Evolutionary conservation across 2,888 invertebrate species (phyloP), one percentile per base, ranked within the genome.

Genomic region (Timandra comae): DNA sequence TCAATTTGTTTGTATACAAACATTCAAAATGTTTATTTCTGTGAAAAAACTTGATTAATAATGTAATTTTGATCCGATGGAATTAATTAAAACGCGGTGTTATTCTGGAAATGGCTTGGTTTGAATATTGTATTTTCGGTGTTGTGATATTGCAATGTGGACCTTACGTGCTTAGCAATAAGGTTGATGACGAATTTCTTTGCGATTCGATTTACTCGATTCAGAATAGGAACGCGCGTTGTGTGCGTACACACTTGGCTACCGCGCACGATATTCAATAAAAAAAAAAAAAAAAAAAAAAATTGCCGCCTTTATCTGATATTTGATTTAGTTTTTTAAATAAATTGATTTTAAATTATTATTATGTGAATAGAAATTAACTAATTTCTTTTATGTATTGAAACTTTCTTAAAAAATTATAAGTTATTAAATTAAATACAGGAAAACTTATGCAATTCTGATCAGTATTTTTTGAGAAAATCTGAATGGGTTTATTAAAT

Each of bases 61-160:
- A 23, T 43, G 49, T 46, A 53, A 55, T 60, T 56, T 61, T 43
- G 51, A 52, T 46, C 35, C 35, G 46, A 47, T 38, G 43, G 52
- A 51, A 61, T 58, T 65, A 63, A 68, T 70, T 71, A 74, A 62
- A 49, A 31, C 10, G 38, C 46, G 49, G 59, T 46, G 49, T 46
- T 79, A 81, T 76, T 81, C 79, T 69, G 60, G 36, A 62, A 60
- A 65, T 69, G 46, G 61, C 48, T 52, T 70, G 56, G 54, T 37
- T 40, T 51, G 47, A 43, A 47, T 44, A 57, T 57, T 48, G 57
- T 41, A 39, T 33, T 32, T 37, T 48, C 35, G 44, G 38, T 20
- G 37, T 35, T 34, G 35, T 49, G 46, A 38, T 56, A 52, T 49
- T 46, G 51, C 32, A 73, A 56, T 60, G 41, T 71, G 33, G 41